phyloP scores from a whole-genome alignment of 2,888 invertebrate species.

The Slavum lentiscoides region DNA sequence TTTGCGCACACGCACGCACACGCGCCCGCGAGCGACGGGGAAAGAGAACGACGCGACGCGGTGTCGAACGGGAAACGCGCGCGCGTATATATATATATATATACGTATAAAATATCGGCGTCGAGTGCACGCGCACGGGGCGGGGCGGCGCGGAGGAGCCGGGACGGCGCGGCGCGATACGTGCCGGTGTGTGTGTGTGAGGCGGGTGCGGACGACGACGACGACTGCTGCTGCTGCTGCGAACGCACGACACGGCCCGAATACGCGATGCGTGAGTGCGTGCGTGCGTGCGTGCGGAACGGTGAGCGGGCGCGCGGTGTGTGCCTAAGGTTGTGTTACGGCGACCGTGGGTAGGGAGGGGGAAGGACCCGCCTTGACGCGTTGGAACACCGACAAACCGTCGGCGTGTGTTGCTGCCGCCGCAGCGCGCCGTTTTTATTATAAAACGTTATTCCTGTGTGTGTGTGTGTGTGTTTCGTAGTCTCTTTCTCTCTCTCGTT shows the following conservation, averaged over 20 bases:
- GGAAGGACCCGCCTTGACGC: constrained; percentile 52
- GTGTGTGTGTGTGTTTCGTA: neutral
- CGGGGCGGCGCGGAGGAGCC: neutral
- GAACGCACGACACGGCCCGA: too few species aligned
- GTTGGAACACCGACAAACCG: constrained; percentile 51
- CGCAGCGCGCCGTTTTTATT: neutral
- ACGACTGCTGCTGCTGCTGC: neutral
- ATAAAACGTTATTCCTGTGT: constrained; percentile 24
- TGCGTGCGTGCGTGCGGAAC: neutral
- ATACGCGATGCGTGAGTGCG: neutral
- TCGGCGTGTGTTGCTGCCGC: neutral
- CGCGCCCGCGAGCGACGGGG: constrained; percentile 20
- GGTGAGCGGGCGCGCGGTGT: constrained; percentile 19
- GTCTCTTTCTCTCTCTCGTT: neutral
- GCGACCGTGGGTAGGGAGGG: constrained; percentile 36
- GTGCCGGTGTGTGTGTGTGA: constrained; percentile 31
- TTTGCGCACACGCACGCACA: constrained; percentile 20
- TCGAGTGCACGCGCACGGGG: neutral
- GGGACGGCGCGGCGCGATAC: constrained; percentile 30
- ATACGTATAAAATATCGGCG: too few species aligned
- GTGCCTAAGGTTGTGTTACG: constrained; percentile 7
- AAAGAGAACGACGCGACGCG: neutral
- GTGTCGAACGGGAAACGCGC: constrained; percentile 52
- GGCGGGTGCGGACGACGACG: constrained; percentile 9
- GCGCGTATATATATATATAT: neutral